These are phyloP conservation scores for Omphaloscelis lunosa DNA, from an alignment of 2,888 invertebrate species.

Conservation along the genomic window DNA sequence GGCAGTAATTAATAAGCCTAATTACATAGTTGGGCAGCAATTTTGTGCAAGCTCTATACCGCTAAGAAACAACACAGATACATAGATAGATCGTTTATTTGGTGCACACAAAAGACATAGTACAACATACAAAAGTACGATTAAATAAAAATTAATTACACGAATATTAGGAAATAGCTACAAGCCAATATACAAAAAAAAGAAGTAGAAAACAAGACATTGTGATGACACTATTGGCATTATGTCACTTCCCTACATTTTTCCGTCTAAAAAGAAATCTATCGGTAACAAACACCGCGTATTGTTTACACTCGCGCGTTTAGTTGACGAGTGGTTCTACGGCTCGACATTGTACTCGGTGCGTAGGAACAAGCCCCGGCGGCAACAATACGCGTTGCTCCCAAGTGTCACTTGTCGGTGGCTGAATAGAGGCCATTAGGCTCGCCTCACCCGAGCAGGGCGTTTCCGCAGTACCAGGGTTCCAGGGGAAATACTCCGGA, in stretches of 20 bases:
- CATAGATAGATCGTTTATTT: background rate
- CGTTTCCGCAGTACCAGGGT: constrained; percentile 53
- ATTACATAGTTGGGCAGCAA: background rate
- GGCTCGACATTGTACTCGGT: constrained; percentile 31
- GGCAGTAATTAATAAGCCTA: background rate
- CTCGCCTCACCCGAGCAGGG: constrained; percentile 59
- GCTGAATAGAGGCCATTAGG: constrained; percentile 79
- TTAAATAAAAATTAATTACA: too few relatives aligned
- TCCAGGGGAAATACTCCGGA: constrained; percentile 66
- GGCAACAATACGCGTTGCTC: constrained; percentile 72
- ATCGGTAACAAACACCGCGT: constrained; percentile 5
- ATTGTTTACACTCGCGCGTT: constrained; percentile 62
- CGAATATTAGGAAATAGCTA: too few relatives aligned
- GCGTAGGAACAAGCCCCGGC: constrained; percentile 41
- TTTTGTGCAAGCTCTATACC: background rate
- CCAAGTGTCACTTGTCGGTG: constrained; percentile 75
- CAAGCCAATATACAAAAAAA: too few relatives aligned
- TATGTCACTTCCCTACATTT: background rate
- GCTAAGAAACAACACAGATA: background rate
- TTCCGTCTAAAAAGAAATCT: constrained; percentile 11
- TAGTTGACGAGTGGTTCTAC: constrained; percentile 31
- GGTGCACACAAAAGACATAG: too few relatives aligned
- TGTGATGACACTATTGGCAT: too few relatives aligned
- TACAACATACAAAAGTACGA: too few relatives aligned
- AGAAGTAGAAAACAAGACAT: too few relatives aligned